Conservation (phyloP, 2,888 invertebrate species). For the Kryphioiulus occultus region DNA sequence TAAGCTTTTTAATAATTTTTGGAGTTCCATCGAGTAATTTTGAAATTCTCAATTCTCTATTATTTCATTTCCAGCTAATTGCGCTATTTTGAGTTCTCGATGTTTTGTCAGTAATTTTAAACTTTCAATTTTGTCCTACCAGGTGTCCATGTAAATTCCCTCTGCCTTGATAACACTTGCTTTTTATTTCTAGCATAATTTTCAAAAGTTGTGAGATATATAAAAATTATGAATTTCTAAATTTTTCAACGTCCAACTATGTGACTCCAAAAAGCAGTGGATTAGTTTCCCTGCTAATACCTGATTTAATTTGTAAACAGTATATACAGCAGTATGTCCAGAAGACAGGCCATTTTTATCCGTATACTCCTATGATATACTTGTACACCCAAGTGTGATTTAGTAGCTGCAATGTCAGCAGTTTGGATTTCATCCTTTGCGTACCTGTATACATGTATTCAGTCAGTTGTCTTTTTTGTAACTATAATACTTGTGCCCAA, state of each 20-base stretch:
- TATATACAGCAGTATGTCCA: neutral
- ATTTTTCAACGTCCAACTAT: neutral
- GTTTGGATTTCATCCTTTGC: constrained; percentile 1
- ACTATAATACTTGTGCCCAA: constrained; percentile 1
- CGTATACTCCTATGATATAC: constrained; percentile 41
- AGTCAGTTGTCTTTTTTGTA: constrained; percentile 30
- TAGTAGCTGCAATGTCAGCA: constrained; percentile 49
- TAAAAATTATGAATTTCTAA: neutral
- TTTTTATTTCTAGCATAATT: neutral
- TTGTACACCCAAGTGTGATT: constrained; percentile 48
- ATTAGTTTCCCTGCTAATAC: neutral
- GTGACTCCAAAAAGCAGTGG: neutral
- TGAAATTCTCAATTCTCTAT: neutral
- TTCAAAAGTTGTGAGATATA: neutral
- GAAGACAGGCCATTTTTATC: neutral
- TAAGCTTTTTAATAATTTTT: neutral
- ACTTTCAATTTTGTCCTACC: neutral
- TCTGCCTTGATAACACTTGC: neutral
- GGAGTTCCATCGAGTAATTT: neutral
- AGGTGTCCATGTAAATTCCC: no score
- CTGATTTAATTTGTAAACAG: neutral
- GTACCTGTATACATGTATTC: constrained; percentile 4
- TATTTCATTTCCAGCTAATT: neutral
- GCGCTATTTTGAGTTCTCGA: neutral
- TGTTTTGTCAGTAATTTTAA: neutral